A percentile compares a stretch with the other conserved stretches of the same genome.
Conservation (phyloP, 2,797 vertebrate genomes). For the Eulemur mongoz region DNA sequence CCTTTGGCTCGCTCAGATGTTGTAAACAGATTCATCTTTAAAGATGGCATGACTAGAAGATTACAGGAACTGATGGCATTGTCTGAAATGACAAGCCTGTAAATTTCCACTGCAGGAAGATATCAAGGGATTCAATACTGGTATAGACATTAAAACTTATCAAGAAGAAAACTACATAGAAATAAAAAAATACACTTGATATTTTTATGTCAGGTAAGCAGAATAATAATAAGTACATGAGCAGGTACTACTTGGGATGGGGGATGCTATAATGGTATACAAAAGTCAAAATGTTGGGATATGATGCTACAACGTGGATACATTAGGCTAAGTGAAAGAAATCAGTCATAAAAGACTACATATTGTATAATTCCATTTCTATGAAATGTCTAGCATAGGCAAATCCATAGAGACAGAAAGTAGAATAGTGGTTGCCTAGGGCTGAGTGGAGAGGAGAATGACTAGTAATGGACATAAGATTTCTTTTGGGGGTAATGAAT, state of each 20-base stretch:
- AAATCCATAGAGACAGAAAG: neutral
- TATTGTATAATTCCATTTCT: neutral
- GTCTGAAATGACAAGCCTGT: neutral
- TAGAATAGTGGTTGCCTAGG: neutral
- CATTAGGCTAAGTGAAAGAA: neutral
- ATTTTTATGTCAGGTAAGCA: neutral
- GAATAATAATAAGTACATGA: neutral
- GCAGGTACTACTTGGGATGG: too few relatives aligned
- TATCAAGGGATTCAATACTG: neutral
- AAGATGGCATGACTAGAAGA: neutral
- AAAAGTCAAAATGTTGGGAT: neutral
- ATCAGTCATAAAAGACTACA: neutral
- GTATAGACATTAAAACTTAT: neutral
- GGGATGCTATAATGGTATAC: neutral
- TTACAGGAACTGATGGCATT: neutral
- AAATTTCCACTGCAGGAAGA: constrained; percentile 25
- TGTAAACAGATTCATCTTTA: constrained; percentile 2
- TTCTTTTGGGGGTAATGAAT: neutral
- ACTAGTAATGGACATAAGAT: fast-evolving
- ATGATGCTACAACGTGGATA: fast-evolving
- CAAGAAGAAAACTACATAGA: neutral
- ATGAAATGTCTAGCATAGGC: neutral
- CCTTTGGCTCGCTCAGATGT: neutral
- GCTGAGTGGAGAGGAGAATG: neutral
- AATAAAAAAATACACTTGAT: neutral